Evolutionary conservation across 2,888 invertebrate genomes (phyloP).

Genomic region (Eristalis tenax): DNA sequence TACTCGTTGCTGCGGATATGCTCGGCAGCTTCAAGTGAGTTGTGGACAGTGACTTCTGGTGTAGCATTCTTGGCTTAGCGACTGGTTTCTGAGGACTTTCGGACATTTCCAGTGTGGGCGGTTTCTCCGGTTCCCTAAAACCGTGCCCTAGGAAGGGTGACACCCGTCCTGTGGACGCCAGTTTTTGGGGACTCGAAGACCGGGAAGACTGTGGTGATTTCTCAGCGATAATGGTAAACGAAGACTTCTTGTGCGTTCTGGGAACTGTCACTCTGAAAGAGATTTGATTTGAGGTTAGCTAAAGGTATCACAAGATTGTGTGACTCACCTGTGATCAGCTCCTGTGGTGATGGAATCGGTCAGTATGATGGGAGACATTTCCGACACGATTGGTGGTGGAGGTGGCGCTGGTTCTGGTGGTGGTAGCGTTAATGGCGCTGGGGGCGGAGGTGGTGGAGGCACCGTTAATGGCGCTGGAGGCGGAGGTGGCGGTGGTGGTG

Average conservation of each 20-base stretch:
- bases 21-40: slow-evolving; percentile 75
- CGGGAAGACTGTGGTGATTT: slow-evolving; percentile 82
- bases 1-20: slow-evolving; percentile 43
- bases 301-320: neutral
- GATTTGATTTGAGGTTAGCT: neutral
- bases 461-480: slow-evolving; percentile 50
- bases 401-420: slow-evolving; percentile 74
- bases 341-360: slow-evolving; percentile 79
- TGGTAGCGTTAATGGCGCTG: slow-evolving; percentile 32
- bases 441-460: too few relatives aligned
- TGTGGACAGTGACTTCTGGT: slow-evolving; percentile 76
- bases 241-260: slow-evolving; percentile 85
- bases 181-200: slow-evolving; percentile 80
- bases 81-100: slow-evolving; percentile 66
- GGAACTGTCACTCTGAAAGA: slow-evolving; percentile 77
- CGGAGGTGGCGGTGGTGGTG: slow-evolving; percentile 72
- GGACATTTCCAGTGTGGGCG: neutral
- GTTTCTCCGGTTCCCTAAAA: slow-evolving; percentile 77
- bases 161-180: slow-evolving; percentile 80
- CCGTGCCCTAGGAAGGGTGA: slow-evolving; percentile 85
- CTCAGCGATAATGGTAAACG: slow-evolving; percentile 87
- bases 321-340: slow-evolving; percentile 78
- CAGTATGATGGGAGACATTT: slow-evolving; percentile 79
- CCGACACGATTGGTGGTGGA: slow-evolving; percentile 71
- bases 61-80: slow-evolving; percentile 73